phyloP scores from a whole-genome alignment of 37 sponge, comb jelly and placozoan species.

The Amphimedon queenslandica region DNA sequence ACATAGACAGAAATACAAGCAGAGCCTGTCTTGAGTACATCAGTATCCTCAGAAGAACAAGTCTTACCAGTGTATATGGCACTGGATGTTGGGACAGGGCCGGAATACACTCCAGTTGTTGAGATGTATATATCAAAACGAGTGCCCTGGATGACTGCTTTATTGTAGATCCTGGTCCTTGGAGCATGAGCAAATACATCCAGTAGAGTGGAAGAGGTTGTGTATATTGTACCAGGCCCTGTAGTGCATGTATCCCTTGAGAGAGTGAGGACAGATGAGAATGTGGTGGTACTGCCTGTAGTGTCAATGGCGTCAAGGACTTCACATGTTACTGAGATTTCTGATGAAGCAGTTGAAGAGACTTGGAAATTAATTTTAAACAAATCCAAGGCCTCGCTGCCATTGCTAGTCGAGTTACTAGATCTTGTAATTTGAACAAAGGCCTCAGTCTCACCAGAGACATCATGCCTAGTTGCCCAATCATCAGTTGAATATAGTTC shows the following conservation, averaged over 20 bases:
- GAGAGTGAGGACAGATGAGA: conserved; percentile 14
- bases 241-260: conserved; percentile 2
- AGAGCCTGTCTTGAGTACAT: conserved; percentile 18
- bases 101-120: conserved; percentile 11
- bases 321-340: background rate
- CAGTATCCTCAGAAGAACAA: conserved; percentile 24
- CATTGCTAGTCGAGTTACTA: background rate
- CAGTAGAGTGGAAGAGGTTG: conserved; percentile 13
- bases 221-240: conserved; percentile 1
- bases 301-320: conserved; percentile 11
- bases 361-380: background rate
- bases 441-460: background rate
- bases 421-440: background rate
- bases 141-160: conserved; percentile 24
- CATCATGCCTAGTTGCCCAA: conserved; percentile 5
- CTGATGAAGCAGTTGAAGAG: background rate
- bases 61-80: conserved; percentile 5
- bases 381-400: background rate
- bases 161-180: conserved; percentile 43
- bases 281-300: background rate
- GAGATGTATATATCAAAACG: conserved; percentile 5
- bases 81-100: background rate
- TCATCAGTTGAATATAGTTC: background rate
- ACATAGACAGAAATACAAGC: conserved; percentile 19
- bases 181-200: conserved; percentile 12